Percentiles rank a stretch among this genome's conserved stretches.
These are phyloP conservation scores for Eristalinus sepulchralis DNA, from an alignment of 2,888 invertebrate genomes.

Conservation along the genomic window DNA sequence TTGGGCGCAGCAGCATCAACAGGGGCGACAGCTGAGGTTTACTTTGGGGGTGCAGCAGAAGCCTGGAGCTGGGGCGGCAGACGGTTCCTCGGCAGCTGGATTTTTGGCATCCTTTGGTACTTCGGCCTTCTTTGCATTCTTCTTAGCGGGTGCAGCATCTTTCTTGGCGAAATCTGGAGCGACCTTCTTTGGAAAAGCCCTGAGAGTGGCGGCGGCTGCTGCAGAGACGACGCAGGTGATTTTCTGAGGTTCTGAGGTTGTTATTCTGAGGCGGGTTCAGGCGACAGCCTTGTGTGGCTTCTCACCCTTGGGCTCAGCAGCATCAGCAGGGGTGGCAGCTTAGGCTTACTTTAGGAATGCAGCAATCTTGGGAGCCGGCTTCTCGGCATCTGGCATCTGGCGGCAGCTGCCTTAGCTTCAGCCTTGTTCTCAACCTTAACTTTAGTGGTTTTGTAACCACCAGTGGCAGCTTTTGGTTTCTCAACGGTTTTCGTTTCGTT, in stretches of 20 bases:
- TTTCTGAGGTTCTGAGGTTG: too few relatives aligned
- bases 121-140: conserved; percentile 82
- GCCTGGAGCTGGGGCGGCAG: conserved; percentile 75
- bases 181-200: conserved; percentile 79
- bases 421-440: conserved; percentile 80
- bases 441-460: conserved; percentile 76
- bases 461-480: conserved; percentile 75
- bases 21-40: conserved; percentile 42
- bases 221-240: too few relatives aligned
- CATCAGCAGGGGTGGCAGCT: too few relatives aligned
- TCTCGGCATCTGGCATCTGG: conserved; percentile 78
- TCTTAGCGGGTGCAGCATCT: conserved; percentile 80
- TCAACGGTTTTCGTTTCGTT: too few relatives aligned
- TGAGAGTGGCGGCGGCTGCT: conserved; percentile 78
- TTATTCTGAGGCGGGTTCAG: too few relatives aligned
- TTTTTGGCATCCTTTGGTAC: conserved; percentile 75
- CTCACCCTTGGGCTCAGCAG: conserved; percentile 78
- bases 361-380: too few relatives aligned
- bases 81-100: conserved; percentile 78
- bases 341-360: too few relatives aligned
- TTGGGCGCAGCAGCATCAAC: conserved; percentile 41
- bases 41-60: conserved; percentile 60
- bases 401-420: conserved; percentile 78
- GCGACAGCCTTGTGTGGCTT: too few relatives aligned
- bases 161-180: conserved; percentile 77